Evolutionary conservation across 2,113 vertebrate species (phyloP), one percentile per base, ranked within the genome.

Genomic region (Laterallus jamaicensis): DNA sequence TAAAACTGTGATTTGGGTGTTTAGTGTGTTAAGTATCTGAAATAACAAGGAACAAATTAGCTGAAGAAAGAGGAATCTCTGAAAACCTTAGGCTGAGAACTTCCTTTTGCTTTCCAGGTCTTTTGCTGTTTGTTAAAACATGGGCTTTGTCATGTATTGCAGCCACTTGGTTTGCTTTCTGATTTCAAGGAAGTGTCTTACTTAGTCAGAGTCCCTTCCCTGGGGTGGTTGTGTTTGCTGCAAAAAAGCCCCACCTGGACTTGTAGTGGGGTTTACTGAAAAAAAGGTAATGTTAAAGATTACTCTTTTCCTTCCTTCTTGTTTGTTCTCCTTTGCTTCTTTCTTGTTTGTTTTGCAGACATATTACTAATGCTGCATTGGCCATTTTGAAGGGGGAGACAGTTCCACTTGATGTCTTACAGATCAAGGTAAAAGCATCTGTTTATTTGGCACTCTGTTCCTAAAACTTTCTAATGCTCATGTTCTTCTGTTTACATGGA

Each of bases 301-400:
- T 86, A 10, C 15, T 76, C 1, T 56, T 84, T 82, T 89, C 4
- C 37, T 75, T 70, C 35, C 24, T 83, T 50, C 37, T 22, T 68
- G 10, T 82, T 92, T 92, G 19, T 69, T 85, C 68, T 52, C 9
- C 16, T 74, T 80, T 92, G 16, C 39, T 49, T 92, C n/a, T 73
- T 52, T 67, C 21, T 40, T 88, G 5, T 82, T 92, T 92, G 69
- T 94, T 86, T 92, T 95, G 17, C 89, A 99, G 99, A 50, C 96
- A 97, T 90, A 99, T 99, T 73, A 98, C 98, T 52, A 98, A 98
- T 71, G 99, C 99, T 67, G 98, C 99, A 0, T 97, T 99, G 87
- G 98, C 99, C 62, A 99, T 99, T 87, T 97, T 99, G 92, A 99
- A 98, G 95, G 99, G 99, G 81, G 99, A 99, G 82, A 99, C 98